Evolutionary conservation across 2,113 vertebrate genomes (phyloP), one percentile per base, ranked within the genome.

Genomic region (Siniperca knerii): DNA sequence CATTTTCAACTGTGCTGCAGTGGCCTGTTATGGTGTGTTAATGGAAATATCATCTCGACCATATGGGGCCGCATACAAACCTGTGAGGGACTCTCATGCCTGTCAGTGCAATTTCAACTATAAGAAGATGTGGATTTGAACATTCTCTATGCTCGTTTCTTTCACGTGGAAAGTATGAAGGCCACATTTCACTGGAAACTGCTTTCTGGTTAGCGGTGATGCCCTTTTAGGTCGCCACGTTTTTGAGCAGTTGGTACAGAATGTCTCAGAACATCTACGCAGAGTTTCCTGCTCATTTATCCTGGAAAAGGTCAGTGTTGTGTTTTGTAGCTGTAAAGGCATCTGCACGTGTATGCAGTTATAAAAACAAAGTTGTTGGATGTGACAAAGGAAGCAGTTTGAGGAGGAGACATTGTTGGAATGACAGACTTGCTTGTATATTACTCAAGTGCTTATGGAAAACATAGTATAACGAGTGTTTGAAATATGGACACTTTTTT

Each of bases 151-250:
- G 83, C 67, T 86, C 68, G 81, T 89, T 81, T 78, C 79, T 81
- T 81, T 86, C 84, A 90, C 86, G 79, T 87, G 92, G 90, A 93
- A 92, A 89, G 69, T 86, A 83, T 84, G 87, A 92, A 71, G 61
- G 75, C 52, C 52, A 64, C 67, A 68, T 60, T 73, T 46, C 58
- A 46, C 74, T 92, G 89, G 91, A 93, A 93, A 92, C 54, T 77
- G 64, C 73, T 71, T 61, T 89, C 88, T 85, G 85, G 88, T 84
- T 80, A 70, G 62, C 50, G 12, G 74, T 42, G 85, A 86, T 82
- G 82, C 62, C 84, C 89, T 78, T 83, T 73, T 11, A 69, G 54
- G 83, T 82, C 57, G 57, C 82, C 83, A 88, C 83, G 66, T 82
- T 67, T 52, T 73, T 61, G 16, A 82, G 79, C 48, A 48, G 78